Conservation (phyloP, 1,140 invertebrate genomes). For the Latrodectus geometricus region DNA sequence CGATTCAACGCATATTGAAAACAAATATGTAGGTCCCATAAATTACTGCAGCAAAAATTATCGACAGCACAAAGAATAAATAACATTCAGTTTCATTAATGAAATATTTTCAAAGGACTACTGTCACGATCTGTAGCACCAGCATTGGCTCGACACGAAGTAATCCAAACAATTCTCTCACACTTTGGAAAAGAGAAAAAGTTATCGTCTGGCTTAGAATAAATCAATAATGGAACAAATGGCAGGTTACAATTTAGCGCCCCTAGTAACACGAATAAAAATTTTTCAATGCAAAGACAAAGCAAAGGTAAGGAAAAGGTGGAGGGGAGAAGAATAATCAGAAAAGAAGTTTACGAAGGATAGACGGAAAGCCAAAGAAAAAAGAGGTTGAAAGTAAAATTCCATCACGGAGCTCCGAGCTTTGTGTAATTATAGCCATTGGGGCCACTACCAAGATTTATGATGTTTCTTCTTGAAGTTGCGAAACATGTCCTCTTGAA, state of each 20-base stretch:
- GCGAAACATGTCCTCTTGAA: slow-evolving; percentile 27
- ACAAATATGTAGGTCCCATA: neutral
- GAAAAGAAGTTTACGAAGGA: slow-evolving; percentile 8
- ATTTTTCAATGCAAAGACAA: neutral
- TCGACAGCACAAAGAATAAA: neutral
- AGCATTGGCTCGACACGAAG: neutral
- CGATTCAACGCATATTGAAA: neutral
- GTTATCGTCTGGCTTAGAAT: neutral
- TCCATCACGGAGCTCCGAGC: slow-evolving; percentile 23
- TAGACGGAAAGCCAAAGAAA: slow-evolving; percentile 12
- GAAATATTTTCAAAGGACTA: neutral
- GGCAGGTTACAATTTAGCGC: slow-evolving; percentile 32
- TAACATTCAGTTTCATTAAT: neutral
- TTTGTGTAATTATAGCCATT: slow-evolving; percentile 46
- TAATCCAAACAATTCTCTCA: neutral
- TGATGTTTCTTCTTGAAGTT: slow-evolving; percentile 15
- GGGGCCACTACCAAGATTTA: slow-evolving; percentile 32
- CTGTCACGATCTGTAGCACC: neutral
- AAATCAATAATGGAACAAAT: slow-evolving; percentile 21
- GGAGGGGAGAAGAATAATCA: neutral
- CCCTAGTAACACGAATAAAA: slow-evolving; percentile 4
- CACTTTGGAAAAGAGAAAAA: neutral
- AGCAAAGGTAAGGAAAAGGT: slow-evolving; percentile 4
- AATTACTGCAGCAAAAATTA: neutral
- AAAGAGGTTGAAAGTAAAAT: slow-evolving; percentile 34